Evolutionary conservation across 35 echinoderm and acorn worm genomes (phyloP), one percentile per base, ranked within the genome.

Genomic region (Apostichopus japonicus): DNA sequence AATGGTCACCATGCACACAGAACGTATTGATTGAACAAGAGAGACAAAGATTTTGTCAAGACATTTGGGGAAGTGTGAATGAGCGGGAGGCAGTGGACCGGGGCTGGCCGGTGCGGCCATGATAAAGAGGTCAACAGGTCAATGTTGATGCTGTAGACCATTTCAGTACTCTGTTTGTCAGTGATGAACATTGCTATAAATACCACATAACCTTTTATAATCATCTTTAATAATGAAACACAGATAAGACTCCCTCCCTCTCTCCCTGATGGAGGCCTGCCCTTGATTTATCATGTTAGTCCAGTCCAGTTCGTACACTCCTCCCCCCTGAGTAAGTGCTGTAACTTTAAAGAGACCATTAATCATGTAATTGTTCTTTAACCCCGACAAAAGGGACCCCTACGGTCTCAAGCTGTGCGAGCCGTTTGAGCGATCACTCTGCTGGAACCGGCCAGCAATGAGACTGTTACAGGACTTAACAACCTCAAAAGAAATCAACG

Each of bases 281-380:
- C 79, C 79, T 83, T 83, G 79, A 54, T 55, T 14, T 33, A 13
- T 52, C 17, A 79, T 17, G 79, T 54, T 52, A 10, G 79, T 5
- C 16, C 51, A 9, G 51, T 51, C 79, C 79, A 53, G 79, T 83
- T 83, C 7, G 10, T 17, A 51, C 79, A 83, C 54, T 83, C 51
- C 79, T 54, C 17, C 51, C 51, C 27, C 27, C 27, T 33, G 27
- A 33, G 27, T 33, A 33, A 33, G 27, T 83, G 17, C 51, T 83
- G 44, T 9, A n/a, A 17, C 17, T 17, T 51, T 83, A 54, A 33
- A 33, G 54, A 83, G 13, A 54, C 79, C 79, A 56, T 83, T 83
- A 83, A 83, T 83, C 79, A 83, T 83, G 79, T 83, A 83, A 83
- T 83, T 83, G 79, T 83, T 83, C 54, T 54, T 83, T 52, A 6